Evolutionary conservation across 2,797 vertebrate genomes (phyloP).

Genomic region (Limnodromus scolopaceus): DNA sequence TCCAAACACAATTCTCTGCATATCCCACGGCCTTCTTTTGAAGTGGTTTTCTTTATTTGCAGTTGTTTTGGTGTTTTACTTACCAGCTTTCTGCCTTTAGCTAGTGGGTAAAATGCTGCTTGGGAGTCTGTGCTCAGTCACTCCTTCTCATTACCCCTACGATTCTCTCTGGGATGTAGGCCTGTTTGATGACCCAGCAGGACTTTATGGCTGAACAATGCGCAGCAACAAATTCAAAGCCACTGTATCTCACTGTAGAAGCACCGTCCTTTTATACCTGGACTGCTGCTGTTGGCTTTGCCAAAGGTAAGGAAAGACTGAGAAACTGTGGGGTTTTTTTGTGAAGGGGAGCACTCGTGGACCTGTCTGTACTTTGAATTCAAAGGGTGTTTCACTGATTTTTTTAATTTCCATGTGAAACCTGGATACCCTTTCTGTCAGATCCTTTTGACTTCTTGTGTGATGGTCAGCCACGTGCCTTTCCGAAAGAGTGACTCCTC

Average conservation of each 20-base stretch:
- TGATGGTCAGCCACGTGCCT: neutral
- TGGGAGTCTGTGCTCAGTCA: neutral
- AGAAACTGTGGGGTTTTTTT: neutral
- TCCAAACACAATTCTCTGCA: neutral
- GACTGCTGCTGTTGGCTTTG: constrained; percentile 84
- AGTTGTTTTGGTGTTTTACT: neutral
- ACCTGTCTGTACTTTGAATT: neutral
- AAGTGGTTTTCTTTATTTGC: neutral
- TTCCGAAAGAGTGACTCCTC: neutral
- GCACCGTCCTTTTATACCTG: constrained; percentile 85
- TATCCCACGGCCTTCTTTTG: neutral
- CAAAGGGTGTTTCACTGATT: neutral
- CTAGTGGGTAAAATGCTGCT: neutral
- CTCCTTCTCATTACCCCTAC: neutral
- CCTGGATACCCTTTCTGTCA: neutral
- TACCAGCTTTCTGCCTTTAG: neutral
- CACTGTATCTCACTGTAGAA: constrained; percentile 78
- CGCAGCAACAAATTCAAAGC: constrained; percentile 83
- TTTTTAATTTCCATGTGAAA: neutral
- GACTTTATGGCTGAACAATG: constrained; percentile 94
- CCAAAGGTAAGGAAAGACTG: constrained; percentile 78
- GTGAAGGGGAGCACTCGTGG: neutral
- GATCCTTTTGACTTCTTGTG: neutral
- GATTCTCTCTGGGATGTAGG: constrained; percentile 70
- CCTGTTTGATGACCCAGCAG: constrained; percentile 85